phyloP scores from a whole-genome alignment of 2,113 vertebrate genomes.

The Leptodactylus fuscus region DNA sequence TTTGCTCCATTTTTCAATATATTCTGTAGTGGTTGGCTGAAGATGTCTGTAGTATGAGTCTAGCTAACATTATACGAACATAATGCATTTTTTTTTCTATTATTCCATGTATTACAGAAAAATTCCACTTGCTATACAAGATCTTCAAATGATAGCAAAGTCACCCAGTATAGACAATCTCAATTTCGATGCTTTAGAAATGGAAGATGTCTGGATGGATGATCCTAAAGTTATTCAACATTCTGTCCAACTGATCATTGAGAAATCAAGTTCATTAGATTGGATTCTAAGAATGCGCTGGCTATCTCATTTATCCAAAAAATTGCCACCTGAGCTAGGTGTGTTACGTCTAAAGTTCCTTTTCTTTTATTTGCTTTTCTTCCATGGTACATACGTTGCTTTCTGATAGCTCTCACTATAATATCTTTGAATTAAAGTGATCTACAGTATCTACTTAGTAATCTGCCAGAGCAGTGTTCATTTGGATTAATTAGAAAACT shows the following conservation, averaged over 20 bases:
- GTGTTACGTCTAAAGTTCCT: conserved; percentile 5
- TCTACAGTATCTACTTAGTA: too few species aligned
- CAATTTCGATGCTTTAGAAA: conserved; percentile 74
- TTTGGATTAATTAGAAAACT: too few species aligned
- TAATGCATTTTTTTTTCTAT: not conserved
- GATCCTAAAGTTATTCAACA: conserved; percentile 79
- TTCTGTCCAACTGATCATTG: conserved; percentile 83
- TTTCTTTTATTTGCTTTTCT: too few species aligned
- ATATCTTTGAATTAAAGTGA: too few species aligned
- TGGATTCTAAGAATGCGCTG: conserved; percentile 91
- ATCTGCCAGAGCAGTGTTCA: too few species aligned
- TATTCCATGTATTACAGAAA: conserved; percentile 73
- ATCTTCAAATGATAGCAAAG: conserved; percentile 84
- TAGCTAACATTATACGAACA: too few species aligned
- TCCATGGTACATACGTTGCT: too few species aligned
- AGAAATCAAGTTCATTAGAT: conserved; percentile 89
- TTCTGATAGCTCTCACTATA: too few species aligned
- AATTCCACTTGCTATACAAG: conserved; percentile 83
- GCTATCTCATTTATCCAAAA: conserved; percentile 87
- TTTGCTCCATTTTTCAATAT: too few species aligned
- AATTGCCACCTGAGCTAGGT: conserved; percentile 77
- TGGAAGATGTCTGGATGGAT: conserved; percentile 74
- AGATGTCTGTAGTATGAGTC: too few species aligned
- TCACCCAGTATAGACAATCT: conserved; percentile 77
- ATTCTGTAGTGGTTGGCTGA: too few species aligned